Evolutionary conservation across 92 coral and sea anemone genomes (phyloP).

Genomic region (Porites rus): DNA sequence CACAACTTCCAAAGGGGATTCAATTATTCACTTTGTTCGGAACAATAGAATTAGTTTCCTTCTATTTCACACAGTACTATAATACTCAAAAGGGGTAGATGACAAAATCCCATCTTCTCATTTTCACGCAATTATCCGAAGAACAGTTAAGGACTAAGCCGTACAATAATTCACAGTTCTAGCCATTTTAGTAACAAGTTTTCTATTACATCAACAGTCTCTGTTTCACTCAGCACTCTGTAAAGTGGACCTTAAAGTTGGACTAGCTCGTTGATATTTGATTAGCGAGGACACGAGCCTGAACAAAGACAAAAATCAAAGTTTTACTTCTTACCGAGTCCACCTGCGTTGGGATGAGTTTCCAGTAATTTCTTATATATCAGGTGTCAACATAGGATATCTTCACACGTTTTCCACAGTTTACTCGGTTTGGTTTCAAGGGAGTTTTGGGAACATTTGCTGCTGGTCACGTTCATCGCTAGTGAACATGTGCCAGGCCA

Average conservation of each 20-base stretch:
- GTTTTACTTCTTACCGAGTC: slow-evolving; percentile 52
- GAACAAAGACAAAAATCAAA: slow-evolving; percentile 59
- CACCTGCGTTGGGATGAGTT: slow-evolving; percentile 63
- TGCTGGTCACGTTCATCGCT: neutral
- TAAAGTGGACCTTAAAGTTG: neutral
- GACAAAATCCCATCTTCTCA: slow-evolving; percentile 25
- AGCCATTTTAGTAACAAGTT: neutral
- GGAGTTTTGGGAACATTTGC: neutral
- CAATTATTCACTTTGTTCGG: neutral
- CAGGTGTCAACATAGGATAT: slow-evolving; percentile 87
- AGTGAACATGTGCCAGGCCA: neutral
- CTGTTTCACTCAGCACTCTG: neutral
- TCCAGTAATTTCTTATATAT: slow-evolving; percentile 63
- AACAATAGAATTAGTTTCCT: slow-evolving; percentile 22
- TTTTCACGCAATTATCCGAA: slow-evolving; percentile 6
- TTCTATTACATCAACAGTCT: too few species aligned
- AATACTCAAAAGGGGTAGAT: slow-evolving; percentile 26
- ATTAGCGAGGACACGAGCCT: slow-evolving; percentile 37
- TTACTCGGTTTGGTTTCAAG: neutral
- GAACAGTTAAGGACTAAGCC: neutral
- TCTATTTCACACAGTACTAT: neutral
- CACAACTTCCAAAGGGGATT: neutral
- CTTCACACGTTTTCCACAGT: slow-evolving; percentile 32
- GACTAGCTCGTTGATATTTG: neutral
- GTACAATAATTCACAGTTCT: too few species aligned